These are phyloP conservation scores for Todus mexicanus DNA, from an alignment of 2,797 vertebrate genomes.

Conservation along the genomic window DNA sequence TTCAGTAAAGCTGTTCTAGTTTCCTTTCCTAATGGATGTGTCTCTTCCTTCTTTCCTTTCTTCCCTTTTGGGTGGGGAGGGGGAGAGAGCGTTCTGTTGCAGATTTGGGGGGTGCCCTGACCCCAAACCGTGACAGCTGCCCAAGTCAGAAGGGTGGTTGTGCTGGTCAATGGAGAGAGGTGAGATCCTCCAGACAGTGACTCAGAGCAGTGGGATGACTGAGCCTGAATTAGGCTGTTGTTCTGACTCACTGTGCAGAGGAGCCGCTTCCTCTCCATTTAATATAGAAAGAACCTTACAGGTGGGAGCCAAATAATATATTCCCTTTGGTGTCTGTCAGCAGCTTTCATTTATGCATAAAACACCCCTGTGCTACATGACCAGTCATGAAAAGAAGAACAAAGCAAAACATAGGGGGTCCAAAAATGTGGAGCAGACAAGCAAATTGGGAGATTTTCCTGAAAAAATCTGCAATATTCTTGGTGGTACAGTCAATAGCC, in stretches of 20 bases:
- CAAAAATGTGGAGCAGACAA: not conserved
- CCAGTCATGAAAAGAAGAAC: not conserved
- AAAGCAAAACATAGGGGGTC: not conserved
- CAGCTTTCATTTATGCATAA: not conserved
- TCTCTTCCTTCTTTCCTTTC: too few species aligned
- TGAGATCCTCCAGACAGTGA: not conserved
- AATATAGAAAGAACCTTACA: not conserved
- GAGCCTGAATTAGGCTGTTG: not conserved
- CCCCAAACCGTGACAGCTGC: too few species aligned
- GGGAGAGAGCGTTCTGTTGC: too few species aligned
- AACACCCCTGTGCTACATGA: not conserved
- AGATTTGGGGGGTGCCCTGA: too few species aligned
- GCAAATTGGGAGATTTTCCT: not conserved
- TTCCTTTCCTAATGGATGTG: too few species aligned
- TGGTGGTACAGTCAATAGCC: not conserved
- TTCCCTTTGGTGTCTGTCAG: not conserved
- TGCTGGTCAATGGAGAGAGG: not conserved
- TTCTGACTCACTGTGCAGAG: not conserved
- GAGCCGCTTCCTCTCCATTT: not conserved
- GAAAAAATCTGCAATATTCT: not conserved
- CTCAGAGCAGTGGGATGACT: not conserved
- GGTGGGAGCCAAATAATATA: not conserved
- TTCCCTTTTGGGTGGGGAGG: too few species aligned
- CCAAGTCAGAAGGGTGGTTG: too few species aligned
- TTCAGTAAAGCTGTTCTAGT: too few species aligned